Evolutionary conservation across 2,888 invertebrate genomes (phyloP).

Genomic region (Venustoraphidia nigricollis): DNA sequence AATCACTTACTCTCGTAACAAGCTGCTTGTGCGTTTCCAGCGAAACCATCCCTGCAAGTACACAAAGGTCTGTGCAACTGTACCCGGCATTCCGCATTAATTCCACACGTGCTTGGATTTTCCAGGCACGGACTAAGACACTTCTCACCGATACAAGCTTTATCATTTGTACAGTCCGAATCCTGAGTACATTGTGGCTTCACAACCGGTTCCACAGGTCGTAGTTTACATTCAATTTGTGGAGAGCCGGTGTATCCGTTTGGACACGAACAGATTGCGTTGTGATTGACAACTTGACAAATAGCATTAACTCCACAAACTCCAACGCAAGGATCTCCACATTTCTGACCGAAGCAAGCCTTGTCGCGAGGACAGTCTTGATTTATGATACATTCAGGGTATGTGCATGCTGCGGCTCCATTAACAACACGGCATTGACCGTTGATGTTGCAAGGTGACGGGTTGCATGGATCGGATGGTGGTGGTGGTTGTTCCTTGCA

Average conservation of each 20-base stretch:
- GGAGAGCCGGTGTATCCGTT: constrained; percentile 62
- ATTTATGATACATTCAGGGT: constrained; percentile 78
- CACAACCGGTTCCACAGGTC: constrained; percentile 31
- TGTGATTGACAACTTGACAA: constrained; percentile 64
- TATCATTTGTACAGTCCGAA: constrained; percentile 65
- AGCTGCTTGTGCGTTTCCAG: constrained; percentile 66
- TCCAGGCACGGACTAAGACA: constrained; percentile 63
- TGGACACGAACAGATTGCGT: constrained; percentile 72
- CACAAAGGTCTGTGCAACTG: constrained; percentile 69
- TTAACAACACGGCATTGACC: constrained; percentile 65
- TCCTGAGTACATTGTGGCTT: constrained; percentile 63
- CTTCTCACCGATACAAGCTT: constrained; percentile 60
- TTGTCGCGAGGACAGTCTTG: constrained; percentile 73
- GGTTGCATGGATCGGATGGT: constrained; percentile 58
- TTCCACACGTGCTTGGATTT: constrained; percentile 49
- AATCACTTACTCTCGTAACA: constrained; percentile 56
- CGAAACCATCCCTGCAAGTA: constrained; percentile 64
- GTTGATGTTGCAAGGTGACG: constrained; percentile 69
- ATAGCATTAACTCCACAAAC: constrained; percentile 74
- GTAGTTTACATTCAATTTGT: constrained; percentile 51
- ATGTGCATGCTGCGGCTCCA: constrained; percentile 54
- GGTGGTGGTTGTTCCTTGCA: constrained; percentile 36
- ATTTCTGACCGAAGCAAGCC: constrained; percentile 69
- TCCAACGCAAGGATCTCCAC: constrained; percentile 67
- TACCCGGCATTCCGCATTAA: constrained; percentile 63